Evolutionary conservation across 2,888 invertebrate genomes (phyloP).

Genomic region (Xanthostigma xanthostigma): DNA sequence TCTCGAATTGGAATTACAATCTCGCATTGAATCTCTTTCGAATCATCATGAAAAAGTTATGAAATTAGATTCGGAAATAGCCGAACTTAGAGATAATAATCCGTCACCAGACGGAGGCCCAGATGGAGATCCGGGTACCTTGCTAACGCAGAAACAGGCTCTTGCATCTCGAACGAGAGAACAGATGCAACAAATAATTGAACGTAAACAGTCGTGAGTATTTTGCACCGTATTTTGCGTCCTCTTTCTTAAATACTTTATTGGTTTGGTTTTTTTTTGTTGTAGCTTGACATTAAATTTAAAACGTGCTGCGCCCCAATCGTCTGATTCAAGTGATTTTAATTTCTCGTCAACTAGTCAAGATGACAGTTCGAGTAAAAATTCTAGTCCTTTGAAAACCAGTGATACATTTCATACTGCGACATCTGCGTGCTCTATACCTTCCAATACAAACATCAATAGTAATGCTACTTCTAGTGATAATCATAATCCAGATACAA

Average conservation of each 20-base stretch:
- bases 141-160: slow-evolving; percentile 26
- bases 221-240: slow-evolving; percentile 2
- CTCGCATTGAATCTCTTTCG: slow-evolving; percentile 42
- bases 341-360: slow-evolving; percentile 12
- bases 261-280: slow-evolving; percentile 11
- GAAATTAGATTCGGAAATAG: slow-evolving; percentile 52
- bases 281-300: slow-evolving; percentile 53
- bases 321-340: slow-evolving; percentile 12
- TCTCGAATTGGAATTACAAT: slow-evolving; percentile 51
- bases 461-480: slow-evolving; percentile 1
- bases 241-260: not conserved
- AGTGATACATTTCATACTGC: slow-evolving; percentile 67
- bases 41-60: slow-evolving; percentile 51
- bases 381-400: slow-evolving; percentile 22
- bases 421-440: slow-evolving; percentile 36
- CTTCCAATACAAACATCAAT: slow-evolving; percentile 20
- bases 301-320: slow-evolving; percentile 32
- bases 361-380: slow-evolving; percentile 7
- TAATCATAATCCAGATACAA: not conserved
- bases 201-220: slow-evolving; percentile 34
- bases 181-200: slow-evolving; percentile 33
- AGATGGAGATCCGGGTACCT: slow-evolving; percentile 15
- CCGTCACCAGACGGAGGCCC: slow-evolving; percentile 2
- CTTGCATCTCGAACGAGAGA: slow-evolving; percentile 32
- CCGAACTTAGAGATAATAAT: slow-evolving; percentile 37